Evolutionary conservation across 2,888 invertebrate species (phyloP).

Genomic region (Arctia plantaginis): DNA sequence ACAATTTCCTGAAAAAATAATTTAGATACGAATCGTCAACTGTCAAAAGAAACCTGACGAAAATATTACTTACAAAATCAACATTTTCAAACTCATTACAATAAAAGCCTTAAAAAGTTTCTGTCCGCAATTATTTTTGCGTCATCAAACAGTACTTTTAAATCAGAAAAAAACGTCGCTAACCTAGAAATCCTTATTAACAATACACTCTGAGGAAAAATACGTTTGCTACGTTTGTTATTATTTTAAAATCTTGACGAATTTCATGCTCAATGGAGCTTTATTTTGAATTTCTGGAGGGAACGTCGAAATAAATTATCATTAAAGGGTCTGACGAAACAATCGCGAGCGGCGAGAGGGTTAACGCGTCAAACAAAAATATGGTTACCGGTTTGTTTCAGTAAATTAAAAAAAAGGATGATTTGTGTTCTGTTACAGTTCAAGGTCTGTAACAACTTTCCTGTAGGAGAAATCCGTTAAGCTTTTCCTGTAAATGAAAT

Average conservation of each 20-base stretch:
- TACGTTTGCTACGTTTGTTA: constrained; percentile 33
- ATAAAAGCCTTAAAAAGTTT: constrained; percentile 12
- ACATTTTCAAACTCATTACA: constrained; percentile 17
- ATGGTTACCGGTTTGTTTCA: constrained; percentile 37
- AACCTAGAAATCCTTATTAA: constrained; percentile 27
- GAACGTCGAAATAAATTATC: constrained; percentile 62
- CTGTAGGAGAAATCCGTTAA: neutral
- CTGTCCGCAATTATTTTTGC: constrained; percentile 13
- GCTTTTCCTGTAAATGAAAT: neutral
- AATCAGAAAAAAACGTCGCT: constrained; percentile 13
- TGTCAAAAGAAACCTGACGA: neutral
- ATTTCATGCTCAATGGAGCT: constrained; percentile 42
- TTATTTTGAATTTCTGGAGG: constrained; percentile 53
- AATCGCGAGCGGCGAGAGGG: constrained; percentile 54
- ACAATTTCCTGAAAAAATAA: neutral
- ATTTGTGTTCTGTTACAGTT: constrained; percentile 35
- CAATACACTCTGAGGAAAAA: constrained; percentile 38
- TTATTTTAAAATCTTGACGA: constrained; percentile 55
- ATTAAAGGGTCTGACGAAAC: constrained; percentile 59
- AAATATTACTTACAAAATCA: constrained; percentile 10
- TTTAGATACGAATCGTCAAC: neutral
- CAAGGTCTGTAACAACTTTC: constrained; percentile 16
- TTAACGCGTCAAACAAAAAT: constrained; percentile 45
- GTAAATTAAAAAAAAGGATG: constrained; percentile 41
- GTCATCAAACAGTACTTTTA: constrained; percentile 16